Evolutionary conservation across 2,888 invertebrate genomes (phyloP).

Genomic region (Xylota sylvarum): DNA sequence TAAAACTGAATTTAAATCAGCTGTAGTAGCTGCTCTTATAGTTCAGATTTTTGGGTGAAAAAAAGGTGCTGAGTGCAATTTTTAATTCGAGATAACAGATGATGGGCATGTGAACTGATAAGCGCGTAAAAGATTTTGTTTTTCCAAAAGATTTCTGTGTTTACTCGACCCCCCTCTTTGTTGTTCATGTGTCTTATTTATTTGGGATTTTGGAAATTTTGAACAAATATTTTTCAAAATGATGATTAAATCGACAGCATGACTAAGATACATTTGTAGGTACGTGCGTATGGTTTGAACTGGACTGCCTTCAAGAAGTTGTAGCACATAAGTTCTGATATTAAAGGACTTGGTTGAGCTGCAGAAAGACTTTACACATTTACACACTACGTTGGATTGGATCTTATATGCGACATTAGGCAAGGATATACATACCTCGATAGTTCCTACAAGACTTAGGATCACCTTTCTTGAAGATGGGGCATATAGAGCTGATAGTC

Average conservation of each 20-base stretch:
- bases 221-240: not conserved
- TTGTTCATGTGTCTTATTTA: not conserved
- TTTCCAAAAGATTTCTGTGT: not conserved
- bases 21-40: constrained; percentile 13
- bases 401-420: no score
- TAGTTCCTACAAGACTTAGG: no score
- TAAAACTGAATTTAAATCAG: not conserved
- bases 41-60: not conserved
- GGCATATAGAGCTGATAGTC: no score
- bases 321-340: no score
- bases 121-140: not conserved
- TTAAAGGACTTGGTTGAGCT: no score
- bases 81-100: not conserved
- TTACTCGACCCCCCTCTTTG: not conserved
- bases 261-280: not conserved
- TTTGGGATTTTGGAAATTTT: not conserved
- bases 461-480: no score
- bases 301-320: no score
- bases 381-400: no score
- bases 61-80: constrained; percentile 42
- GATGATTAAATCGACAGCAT: not conserved
- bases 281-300: no score
- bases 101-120: not conserved
- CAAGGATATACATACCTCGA: no score
- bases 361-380: no score